Evolutionary conservation across 2,888 invertebrate genomes (phyloP), one percentile per base, ranked within the genome.

Genomic region (Hypselothyrea guttata): DNA sequence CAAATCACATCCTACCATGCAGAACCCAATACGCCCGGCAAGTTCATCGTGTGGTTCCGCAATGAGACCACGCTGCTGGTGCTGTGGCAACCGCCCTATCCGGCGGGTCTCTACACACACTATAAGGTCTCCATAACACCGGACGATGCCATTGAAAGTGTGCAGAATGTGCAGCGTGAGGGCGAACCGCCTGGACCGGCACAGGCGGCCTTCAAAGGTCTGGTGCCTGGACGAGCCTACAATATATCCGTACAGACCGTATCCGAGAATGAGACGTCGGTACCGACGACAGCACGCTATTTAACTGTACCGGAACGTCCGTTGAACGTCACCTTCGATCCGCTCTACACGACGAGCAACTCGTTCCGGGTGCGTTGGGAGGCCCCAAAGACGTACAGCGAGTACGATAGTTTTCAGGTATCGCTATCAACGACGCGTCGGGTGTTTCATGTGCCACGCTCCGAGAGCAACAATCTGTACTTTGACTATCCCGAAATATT

Each of bases 11-110:
- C 33, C 37, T 44, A 46, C 63, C 44, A 48, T 22, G 62, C 91
- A 97, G 97, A 97, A 90, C 97, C 97, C 12, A 97, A 97, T 90
- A 97, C 97, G 55, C 97, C 97, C 34, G 97, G 97, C 66, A 96
- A 97, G 90, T 97, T 97, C 91, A 97, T 97, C 88, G 97, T 97
- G 58, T 97, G 97, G 97, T 97, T 97, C 91, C 93, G 97, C 69
- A 97, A 97, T 90, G 97, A 97, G 92, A 97, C 97, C 12, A 97
- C 97, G 37, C 92, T 97, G 74, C 92, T 97, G 83, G 97, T 97
- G 64, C 92, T 97, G 74, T 97, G 97, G 97, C 97, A 97, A 90
- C 97, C 97, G 59, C 97, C 97, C 4, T 97, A 97, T 91, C 97
- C 97, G 63, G 95, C 97, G 51, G 97, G 97, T 64, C 95, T 96